phyloP scores from a whole-genome alignment of 1,140 invertebrate species.

The Asobara japonica region DNA sequence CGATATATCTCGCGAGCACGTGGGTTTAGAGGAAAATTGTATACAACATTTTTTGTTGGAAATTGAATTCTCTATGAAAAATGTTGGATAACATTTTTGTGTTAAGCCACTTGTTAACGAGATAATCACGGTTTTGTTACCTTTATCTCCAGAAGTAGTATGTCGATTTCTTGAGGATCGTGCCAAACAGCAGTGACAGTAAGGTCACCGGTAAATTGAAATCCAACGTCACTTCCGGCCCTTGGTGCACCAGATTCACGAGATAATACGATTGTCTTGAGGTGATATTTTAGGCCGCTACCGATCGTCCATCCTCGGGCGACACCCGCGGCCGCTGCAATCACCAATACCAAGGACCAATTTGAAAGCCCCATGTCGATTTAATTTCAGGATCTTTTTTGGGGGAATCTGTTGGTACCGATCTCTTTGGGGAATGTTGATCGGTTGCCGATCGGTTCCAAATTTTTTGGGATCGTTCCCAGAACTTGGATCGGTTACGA shows the following conservation, averaged over 20 bases:
- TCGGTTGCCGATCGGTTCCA: too few species aligned
- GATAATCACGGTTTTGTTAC: constrained; percentile 38
- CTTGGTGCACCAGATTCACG: constrained; percentile 60
- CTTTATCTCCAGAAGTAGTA: constrained; percentile 64
- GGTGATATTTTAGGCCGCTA: constrained; percentile 58
- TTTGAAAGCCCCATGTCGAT: constrained; percentile 32
- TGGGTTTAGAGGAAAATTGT: too few species aligned
- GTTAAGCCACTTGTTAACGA: too few species aligned
- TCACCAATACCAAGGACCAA: constrained; percentile 41
- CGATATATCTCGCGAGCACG: too few species aligned
- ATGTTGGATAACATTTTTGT: too few species aligned
- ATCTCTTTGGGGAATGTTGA: too few species aligned
- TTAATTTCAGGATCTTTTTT: neutral
- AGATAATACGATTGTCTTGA: constrained; percentile 66
- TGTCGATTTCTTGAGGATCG: constrained; percentile 58
- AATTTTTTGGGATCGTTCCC: too few species aligned
- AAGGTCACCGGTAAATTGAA: constrained; percentile 65
- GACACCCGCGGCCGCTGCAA: constrained; percentile 54
- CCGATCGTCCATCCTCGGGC: constrained; percentile 55
- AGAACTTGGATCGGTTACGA: too few species aligned
- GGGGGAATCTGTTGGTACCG: neutral
- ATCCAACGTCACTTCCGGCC: constrained; percentile 70
- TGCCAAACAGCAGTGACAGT: constrained; percentile 68
- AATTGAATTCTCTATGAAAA: too few species aligned
- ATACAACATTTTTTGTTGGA: too few species aligned